Evolutionary conservation across 2,113 vertebrate species (phyloP).

Genomic region (Lepus americanus): DNA sequence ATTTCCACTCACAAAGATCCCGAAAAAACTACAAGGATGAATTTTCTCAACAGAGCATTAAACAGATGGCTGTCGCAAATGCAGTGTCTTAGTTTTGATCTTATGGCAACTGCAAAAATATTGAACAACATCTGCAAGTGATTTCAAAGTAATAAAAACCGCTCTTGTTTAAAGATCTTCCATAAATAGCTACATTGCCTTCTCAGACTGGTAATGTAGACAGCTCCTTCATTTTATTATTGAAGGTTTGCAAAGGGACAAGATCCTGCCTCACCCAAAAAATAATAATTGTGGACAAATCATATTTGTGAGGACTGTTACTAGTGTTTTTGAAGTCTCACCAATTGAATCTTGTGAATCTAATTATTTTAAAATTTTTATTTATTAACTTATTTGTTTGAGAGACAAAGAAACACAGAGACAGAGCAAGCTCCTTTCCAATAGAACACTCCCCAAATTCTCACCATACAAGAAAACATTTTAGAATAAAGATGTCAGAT

Average conservation of each 20-base stretch:
- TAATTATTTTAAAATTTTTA: not conserved
- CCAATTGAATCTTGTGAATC: not conserved
- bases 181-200: conserved; percentile 63
- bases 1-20: conserved; percentile 20
- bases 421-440: too few species aligned
- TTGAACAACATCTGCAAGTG: conserved; percentile 67
- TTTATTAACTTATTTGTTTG: too few species aligned
- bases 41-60: conserved; percentile 41
- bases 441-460: too few species aligned
- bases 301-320: conserved; percentile 24
- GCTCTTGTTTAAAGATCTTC: conserved; percentile 73
- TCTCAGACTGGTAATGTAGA: conserved; percentile 44
- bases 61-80: conserved; percentile 48
- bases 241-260: conserved; percentile 24
- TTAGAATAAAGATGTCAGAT: conserved; percentile 31
- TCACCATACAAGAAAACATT: not conserved
- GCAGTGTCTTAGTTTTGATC: conserved; percentile 53
- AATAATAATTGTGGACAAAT: conserved; percentile 28
- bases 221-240: conserved; percentile 39
- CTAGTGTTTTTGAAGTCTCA: not conserved
- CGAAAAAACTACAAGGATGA: conserved; percentile 60
- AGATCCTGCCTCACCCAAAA: not conserved
- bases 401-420: too few species aligned
- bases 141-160: conserved; percentile 67
- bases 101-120: conserved; percentile 62